Evolutionary conservation across 1,140 invertebrate species (phyloP), one percentile per base, ranked within the genome.

Genomic region (Battus philenor): DNA sequence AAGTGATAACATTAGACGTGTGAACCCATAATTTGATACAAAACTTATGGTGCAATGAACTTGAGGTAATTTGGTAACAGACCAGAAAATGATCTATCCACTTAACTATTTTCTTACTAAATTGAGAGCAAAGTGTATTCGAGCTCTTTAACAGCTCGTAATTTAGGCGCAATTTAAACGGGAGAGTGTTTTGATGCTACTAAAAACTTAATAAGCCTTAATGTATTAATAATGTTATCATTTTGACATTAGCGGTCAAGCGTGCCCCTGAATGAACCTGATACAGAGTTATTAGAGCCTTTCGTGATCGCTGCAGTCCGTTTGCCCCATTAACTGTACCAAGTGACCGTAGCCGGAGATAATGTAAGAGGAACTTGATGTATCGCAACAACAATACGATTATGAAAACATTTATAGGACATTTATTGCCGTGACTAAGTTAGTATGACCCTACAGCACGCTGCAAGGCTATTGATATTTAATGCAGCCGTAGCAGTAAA

Each of bases 1-100:
- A 69, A 75, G 76, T 80, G 72, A 79, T 79, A 80, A 80, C 69
- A 79, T 77, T 69, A 69, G 59, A 75, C 60, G 75, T 81, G 79
- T 78, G 75, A 80, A 78, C 79, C 73, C 65, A 73, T 79, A 72
- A 81, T 81, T 81, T 84, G 60, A 67, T 61, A 70, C 66, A 70
- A 75, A 78, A 68, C 72, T 74, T 59, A 60, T 62, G 47, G 80
- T 68, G 62, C 80, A 69, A 68, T 84, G 80, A 84, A 81, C 80
- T 71, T 68, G 17, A 48, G 50, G 68, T 71, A 79, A 81, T 79
- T 79, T 77, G 41, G 63, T 70, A 78, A 72, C 67, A 66, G 67
- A 62, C 45, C 44, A 59, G 62, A 70, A 66, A 66, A 74, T 70
- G 63, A 65, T 65, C 60, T 60, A 56, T 47, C 56, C 61, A 70